These are phyloP conservation scores for Thereuonema tuberculata DNA, from an alignment of 1,140 invertebrate species.

Conservation along the genomic window DNA sequence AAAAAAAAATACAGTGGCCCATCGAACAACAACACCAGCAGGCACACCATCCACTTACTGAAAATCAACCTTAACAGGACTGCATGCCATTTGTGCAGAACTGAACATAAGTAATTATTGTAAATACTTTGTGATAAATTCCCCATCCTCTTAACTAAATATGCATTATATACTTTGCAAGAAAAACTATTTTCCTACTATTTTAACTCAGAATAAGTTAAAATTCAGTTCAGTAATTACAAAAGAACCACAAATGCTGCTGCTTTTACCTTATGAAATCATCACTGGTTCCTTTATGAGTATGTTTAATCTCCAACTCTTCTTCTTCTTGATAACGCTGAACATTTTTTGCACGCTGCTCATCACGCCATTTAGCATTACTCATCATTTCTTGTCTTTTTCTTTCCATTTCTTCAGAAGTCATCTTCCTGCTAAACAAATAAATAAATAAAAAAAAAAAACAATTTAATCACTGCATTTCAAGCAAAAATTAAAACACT, in stretches of 20 bases:
- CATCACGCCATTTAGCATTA: conserved; percentile 56
- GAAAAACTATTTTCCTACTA: neutral
- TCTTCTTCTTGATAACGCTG: conserved; percentile 47
- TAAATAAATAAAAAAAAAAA: neutral
- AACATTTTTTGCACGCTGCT: conserved; percentile 46
- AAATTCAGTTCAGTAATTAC: neutral
- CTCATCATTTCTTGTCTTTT: conserved; percentile 64
- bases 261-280: conserved; percentile 40
- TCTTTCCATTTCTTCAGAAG: conserved; percentile 53
- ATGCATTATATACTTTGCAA: no score
- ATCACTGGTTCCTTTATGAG: conserved; percentile 31
- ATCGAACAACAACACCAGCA: no score
- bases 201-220: neutral
- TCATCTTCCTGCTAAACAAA: conserved; percentile 29
- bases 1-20: no score
- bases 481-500: no score
- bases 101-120: no score
- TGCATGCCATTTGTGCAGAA: no score
- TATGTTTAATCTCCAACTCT: conserved; percentile 41
- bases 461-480: no score
- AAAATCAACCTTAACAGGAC: no score
- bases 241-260: neutral
- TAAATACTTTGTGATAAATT: no score
- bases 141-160: no score
- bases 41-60: no score